These are phyloP conservation scores for Helicorthomorpha holstii DNA, from an alignment of 1,140 invertebrate species.

Conservation along the genomic window DNA sequence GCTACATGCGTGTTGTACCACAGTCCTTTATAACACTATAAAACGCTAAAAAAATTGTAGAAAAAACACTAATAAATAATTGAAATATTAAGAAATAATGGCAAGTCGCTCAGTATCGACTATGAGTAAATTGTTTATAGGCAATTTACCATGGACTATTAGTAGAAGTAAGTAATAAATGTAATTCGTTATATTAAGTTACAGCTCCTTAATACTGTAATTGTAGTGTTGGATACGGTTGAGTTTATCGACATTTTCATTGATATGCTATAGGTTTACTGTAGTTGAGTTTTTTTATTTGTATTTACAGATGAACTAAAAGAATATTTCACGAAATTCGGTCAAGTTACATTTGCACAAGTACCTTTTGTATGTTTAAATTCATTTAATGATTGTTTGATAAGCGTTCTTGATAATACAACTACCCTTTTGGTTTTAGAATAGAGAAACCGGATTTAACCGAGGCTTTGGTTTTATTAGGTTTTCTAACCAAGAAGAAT, in stretches of 20 bases:
- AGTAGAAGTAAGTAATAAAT: background rate
- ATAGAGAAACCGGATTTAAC: slow-evolving; percentile 8
- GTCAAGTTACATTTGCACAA: background rate
- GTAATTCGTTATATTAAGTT: background rate
- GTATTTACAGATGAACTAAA: slow-evolving; percentile 9
- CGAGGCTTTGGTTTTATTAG: slow-evolving; percentile 9
- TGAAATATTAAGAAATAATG: no score
- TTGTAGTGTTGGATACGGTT: no score
- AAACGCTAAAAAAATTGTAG: no score
- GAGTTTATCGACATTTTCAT: no score
- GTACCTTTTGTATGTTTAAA: slow-evolving; percentile 7
- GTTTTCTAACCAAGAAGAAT: slow-evolving; percentile 5
- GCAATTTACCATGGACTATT: background rate
- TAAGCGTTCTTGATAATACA: background rate
- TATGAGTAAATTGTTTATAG: no score
- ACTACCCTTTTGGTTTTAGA: slow-evolving; percentile 4
- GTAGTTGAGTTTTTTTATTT: no score
- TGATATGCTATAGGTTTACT: no score
- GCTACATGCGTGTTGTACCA: no score
- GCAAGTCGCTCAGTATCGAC: no score
- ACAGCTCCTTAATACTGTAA: no score
- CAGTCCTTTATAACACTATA: no score
- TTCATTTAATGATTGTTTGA: background rate
- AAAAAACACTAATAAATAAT: no score
- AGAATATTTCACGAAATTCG: slow-evolving; percentile 9